A percentile compares a stretch with the other conserved stretches of the same genome.
phyloP scores from a whole-genome alignment of 2,113 vertebrate genomes.

The Podiceps cristatus region DNA sequence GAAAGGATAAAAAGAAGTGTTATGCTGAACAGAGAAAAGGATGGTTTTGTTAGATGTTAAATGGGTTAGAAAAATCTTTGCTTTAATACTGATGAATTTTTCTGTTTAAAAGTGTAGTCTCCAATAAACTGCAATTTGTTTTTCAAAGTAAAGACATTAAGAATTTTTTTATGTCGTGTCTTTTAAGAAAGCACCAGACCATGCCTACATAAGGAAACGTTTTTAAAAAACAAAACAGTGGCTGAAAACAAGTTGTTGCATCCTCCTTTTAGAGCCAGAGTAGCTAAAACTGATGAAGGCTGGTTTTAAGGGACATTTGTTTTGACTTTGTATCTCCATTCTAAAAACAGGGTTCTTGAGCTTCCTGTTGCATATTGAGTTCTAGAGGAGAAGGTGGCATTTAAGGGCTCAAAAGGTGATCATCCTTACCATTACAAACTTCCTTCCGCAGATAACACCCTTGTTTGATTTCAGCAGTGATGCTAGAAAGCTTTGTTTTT shows the following conservation, averaged over 20 bases:
- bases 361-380: background rate
- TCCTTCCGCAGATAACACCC: background rate
- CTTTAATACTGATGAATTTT: background rate
- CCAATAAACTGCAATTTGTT: background rate
- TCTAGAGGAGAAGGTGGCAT: background rate
- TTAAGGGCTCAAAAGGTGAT: background rate
- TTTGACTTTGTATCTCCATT: background rate
- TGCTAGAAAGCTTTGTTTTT: background rate
- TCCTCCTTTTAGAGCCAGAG: background rate
- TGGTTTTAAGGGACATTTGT: background rate
- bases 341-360: background rate
- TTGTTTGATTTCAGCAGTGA: background rate
- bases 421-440: background rate
- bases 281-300: background rate
- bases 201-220: background rate
- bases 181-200: background rate
- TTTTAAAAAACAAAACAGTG: background rate
- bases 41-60: background rate
- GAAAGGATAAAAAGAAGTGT: background rate
- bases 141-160: background rate
- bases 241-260: background rate
- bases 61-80: background rate
- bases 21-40: background rate
- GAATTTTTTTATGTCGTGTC: background rate
- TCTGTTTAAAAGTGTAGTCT: background rate